Percentiles rank a stretch among this genome's conserved stretches.
phyloP scores from a whole-genome alignment of 2,888 invertebrate genomes.

The Campoletis raptor region DNA sequence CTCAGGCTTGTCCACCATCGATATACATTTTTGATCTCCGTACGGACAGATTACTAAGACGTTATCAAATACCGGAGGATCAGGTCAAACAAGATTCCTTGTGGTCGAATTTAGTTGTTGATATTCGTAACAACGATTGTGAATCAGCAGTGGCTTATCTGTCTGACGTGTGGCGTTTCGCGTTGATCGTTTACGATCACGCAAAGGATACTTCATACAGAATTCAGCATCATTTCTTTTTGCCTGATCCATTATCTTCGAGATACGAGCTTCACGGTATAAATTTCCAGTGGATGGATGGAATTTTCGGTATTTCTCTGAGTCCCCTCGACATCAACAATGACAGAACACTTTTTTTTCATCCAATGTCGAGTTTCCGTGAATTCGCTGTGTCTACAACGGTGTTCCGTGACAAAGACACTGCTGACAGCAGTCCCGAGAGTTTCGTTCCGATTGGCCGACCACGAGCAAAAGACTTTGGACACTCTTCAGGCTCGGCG shows the following conservation, averaged over 20 bases:
- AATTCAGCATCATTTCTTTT: slow-evolving; percentile 90
- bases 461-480: slow-evolving; percentile 84
- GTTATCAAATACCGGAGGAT: slow-evolving; percentile 88
- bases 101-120: slow-evolving; percentile 89
- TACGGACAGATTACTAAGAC: slow-evolving; percentile 88
- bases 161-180: slow-evolving; percentile 90
- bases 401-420: slow-evolving; percentile 87
- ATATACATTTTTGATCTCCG: slow-evolving; percentile 90
- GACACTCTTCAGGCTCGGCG: slow-evolving; percentile 91
- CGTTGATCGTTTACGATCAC: slow-evolving; percentile 88
- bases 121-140: slow-evolving; percentile 87
- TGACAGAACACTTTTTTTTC: slow-evolving; percentile 91
- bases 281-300: slow-evolving; percentile 93
- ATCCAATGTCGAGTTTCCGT: slow-evolving; percentile 92
- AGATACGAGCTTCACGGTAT: slow-evolving; percentile 90
- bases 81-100: slow-evolving; percentile 89
- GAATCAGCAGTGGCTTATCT: slow-evolving; percentile 89
- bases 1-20: slow-evolving; percentile 91
- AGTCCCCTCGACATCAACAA: slow-evolving; percentile 86
- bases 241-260: slow-evolving; percentile 90
- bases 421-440: slow-evolving; percentile 77
- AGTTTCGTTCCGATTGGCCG: slow-evolving; percentile 82
- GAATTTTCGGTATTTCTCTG: slow-evolving; percentile 91
- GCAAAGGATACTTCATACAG: slow-evolving; percentile 88
- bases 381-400: slow-evolving; percentile 91